phyloP scores from a whole-genome alignment of 2,797 vertebrate genomes.

The Macropus fuliginosus region DNA sequence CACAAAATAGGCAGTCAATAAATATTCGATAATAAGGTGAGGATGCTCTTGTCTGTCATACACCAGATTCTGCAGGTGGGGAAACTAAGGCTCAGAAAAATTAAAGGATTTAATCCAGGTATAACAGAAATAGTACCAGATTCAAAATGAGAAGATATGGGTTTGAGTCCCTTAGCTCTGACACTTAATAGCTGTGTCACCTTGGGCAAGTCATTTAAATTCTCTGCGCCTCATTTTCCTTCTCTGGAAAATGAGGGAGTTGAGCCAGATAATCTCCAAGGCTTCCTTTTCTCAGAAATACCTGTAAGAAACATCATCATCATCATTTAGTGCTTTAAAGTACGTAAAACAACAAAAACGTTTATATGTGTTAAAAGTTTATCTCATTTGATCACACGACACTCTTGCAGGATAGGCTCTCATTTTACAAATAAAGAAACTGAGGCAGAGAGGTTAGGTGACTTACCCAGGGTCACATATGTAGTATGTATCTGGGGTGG shows the following conservation, averaged over 20 bases:
- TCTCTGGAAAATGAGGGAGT: not conserved
- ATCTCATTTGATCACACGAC: not conserved
- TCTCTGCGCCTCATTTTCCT: not conserved
- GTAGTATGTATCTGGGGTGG: not conserved
- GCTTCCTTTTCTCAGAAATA: not conserved
- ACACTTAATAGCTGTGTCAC: not conserved
- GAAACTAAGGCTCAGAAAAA: not conserved
- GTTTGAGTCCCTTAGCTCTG: not conserved
- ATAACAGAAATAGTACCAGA: not conserved
- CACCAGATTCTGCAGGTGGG: not conserved
- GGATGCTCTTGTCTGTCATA: not conserved
- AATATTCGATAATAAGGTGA: not conserved
- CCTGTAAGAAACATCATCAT: not conserved
- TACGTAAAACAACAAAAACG: not conserved
- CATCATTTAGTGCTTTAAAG: not conserved
- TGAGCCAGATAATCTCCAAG: not conserved
- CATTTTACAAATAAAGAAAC: not conserved
- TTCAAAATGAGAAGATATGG: not conserved
- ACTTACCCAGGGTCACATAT: not conserved
- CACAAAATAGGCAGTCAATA: not conserved
- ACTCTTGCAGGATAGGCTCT: not conserved
- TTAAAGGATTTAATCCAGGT: not conserved
- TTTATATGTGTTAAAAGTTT: not conserved
- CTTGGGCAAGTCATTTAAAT: not conserved
- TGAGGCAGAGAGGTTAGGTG: not conserved